Conservation (phyloP, 2,113 vertebrate genomes). For the Dryoscopus gambensis region DNA sequence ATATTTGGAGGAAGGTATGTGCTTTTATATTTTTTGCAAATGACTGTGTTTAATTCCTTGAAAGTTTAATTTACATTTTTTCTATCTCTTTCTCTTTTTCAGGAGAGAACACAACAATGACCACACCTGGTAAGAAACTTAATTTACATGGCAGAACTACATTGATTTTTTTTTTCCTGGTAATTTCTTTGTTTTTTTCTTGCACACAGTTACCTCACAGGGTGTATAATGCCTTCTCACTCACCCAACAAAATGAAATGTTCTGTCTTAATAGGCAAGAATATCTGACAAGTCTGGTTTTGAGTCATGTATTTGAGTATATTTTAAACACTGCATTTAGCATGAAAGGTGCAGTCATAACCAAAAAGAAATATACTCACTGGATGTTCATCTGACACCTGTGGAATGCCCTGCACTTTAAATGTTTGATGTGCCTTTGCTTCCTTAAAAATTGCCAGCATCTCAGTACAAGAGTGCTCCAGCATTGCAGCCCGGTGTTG, state of each 20-base stretch:
- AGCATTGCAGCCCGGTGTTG: background rate
- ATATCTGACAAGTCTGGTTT: background rate
- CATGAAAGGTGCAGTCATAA: background rate
- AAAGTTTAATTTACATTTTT: background rate
- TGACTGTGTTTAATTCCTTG: background rate
- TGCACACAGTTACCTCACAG: background rate
- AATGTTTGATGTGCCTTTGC: background rate
- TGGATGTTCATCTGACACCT: background rate
- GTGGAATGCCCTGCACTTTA: background rate
- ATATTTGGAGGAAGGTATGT: background rate
- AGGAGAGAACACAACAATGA: rapidly evolving
- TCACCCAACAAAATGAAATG: background rate
- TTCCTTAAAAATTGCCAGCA: background rate
- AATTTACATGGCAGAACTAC: background rate
- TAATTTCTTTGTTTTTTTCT: background rate
- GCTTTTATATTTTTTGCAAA: background rate
- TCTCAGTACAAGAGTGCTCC: rapidly evolving
- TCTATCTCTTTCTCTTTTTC: slow-evolving; percentile 7
- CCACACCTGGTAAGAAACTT: slow-evolving; percentile 51
- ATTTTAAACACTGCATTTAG: background rate
- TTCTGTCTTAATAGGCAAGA: background rate
- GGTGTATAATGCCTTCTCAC: background rate
- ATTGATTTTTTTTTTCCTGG: background rate
- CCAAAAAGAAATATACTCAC: background rate
- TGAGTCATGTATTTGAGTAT: background rate